Evolutionary conservation across 2,797 vertebrate genomes (phyloP), one percentile per base, ranked within the genome.

Genomic region (Sebastes jordani): DNA sequence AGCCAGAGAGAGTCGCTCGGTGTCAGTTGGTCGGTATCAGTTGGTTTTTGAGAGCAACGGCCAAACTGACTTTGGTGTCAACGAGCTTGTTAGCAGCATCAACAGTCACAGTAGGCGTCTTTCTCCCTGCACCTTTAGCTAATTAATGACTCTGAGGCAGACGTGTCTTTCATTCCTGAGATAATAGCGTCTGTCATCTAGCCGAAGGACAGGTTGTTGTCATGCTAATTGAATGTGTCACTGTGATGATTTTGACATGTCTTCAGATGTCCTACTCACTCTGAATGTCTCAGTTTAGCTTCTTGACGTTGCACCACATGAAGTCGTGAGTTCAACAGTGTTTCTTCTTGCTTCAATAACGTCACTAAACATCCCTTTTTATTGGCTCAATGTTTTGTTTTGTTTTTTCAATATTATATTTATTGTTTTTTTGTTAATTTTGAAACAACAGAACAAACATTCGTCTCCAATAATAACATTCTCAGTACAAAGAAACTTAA

Each of bases 291-390:
- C 71, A 13, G 20, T 74, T 59, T 11, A 55, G 49, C 22, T 76
- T 9, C 16, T 22, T 75, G n/a, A 49, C 23, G 32, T n/a, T 68
- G 74, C 61, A 42, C 60, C 61, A 55, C 22, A 16, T 13, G 6
- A 22, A 71, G 67, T 73, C 54, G 62, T 59, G 74, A 74, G 74
- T 85, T 86, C 83, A 86, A 73, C 82, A 72, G 88, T 80, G 76
- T 74, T 10, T 38, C 36, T 38, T 38, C 9, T 5, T 30, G 18
- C 64, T 46, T 74, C 74, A 64, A 13, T 82, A 25, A 38, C 61
- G 32, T 14, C 11, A 11, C 56, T 7, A 23, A 23, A 38, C 5
- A 32, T 11, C 20, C 22, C 1, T 29, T 25, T 22, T 56, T 4
- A 46, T 54, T 42, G 36, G 11, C 22, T 65, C 27, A 46, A 18